A percentile compares a stretch with the other conserved stretches of the same genome.
Evolutionary conservation across 2,888 invertebrate species (phyloP).

Genomic region (Aleiodes alternator): DNA sequence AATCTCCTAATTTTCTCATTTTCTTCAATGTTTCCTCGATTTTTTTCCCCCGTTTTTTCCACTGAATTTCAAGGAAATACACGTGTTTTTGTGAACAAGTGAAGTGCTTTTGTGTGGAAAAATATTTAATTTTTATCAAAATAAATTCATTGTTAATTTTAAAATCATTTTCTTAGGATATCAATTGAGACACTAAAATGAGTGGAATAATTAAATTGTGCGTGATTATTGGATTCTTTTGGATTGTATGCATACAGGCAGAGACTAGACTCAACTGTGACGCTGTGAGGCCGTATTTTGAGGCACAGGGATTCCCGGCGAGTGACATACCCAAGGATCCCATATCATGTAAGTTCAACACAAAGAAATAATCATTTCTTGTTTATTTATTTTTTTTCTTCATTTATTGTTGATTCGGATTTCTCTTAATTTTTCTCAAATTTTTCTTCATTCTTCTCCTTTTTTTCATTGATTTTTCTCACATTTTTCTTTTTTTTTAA

Average conservation of each 20-base stretch:
- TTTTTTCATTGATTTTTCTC: background rate
- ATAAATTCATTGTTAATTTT: background rate
- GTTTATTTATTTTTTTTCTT: background rate
- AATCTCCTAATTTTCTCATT: background rate
- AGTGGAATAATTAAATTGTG: conserved; percentile 54
- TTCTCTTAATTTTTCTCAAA: no score
- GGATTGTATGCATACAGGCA: conserved; percentile 56
- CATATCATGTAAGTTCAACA: conserved; percentile 75
- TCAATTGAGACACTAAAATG: background rate
- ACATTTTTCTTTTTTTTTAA: background rate
- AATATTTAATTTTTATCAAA: background rate
- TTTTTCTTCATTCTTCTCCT: no score
- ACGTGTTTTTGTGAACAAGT: background rate
- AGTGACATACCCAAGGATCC: conserved; percentile 77
- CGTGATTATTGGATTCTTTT: conserved; percentile 64
- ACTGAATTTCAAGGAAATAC: background rate
- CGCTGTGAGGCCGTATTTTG: conserved; percentile 76
- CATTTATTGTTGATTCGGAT: no score
- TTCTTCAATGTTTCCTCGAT: no score
- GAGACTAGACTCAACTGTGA: conserved; percentile 74
- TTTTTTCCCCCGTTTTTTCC: background rate
- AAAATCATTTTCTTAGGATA: no score
- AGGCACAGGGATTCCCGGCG: conserved; percentile 76
- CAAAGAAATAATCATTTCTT: background rate
- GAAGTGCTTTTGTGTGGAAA: background rate